A percentile compares a stretch with the other conserved stretches of the same genome.
phyloP scores from a whole-genome alignment of 2,113 vertebrate genomes.

The Taurulus bubalis region DNA sequence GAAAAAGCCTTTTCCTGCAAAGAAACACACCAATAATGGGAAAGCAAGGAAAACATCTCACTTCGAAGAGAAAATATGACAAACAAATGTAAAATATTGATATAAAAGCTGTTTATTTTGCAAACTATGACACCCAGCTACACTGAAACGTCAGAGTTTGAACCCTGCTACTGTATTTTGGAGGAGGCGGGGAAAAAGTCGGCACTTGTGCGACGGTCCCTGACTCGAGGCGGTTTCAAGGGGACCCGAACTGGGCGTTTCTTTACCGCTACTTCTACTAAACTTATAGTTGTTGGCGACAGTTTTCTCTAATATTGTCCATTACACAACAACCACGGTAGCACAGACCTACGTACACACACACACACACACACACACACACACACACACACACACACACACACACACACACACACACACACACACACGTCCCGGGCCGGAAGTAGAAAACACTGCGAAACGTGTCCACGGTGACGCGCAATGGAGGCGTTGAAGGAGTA shows the following conservation, averaged over 20 bases:
- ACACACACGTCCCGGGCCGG: neutral
- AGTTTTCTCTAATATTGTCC: neutral
- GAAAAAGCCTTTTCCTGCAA: neutral
- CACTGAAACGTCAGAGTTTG: neutral
- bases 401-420: too few species aligned
- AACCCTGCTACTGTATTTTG: neutral
- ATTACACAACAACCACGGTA: neutral
- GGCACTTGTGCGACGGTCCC: constrained; percentile 68
- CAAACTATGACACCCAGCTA: neutral
- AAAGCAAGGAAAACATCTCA: neutral
- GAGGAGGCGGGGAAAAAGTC: fast-evolving
- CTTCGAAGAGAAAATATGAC: neutral
- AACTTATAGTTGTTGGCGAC: neutral
- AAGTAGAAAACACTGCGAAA: neutral
- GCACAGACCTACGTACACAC: neutral
- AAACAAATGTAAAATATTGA: neutral
- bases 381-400: too few species aligned
- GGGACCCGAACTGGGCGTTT: constrained; percentile 77
- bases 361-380: too few species aligned
- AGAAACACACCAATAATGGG: neutral
- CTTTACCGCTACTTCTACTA: constrained; percentile 30
- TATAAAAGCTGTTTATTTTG: neutral
- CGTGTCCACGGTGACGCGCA: too few species aligned
- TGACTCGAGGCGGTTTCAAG: constrained; percentile 75
- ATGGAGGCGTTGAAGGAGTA: neutral